These are phyloP conservation scores for Platyscapa corneri DNA, from an alignment of 1,140 invertebrate species.

Conservation along the genomic window DNA sequence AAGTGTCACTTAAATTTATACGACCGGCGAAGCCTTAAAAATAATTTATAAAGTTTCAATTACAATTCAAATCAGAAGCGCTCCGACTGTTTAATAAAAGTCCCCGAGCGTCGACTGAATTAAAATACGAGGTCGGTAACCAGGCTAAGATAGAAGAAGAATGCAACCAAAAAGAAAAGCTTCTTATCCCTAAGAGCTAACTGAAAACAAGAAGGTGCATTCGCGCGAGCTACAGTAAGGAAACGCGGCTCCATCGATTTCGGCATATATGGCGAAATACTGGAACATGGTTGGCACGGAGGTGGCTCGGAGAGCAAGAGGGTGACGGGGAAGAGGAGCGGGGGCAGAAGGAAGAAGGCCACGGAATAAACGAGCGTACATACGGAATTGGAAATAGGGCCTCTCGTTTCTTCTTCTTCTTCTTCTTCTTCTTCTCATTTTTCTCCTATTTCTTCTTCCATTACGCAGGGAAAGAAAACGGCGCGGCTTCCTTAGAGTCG, in stretches of 20 bases:
- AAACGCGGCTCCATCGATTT: conserved; percentile 7
- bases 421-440: background rate
- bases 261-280: conserved; percentile 11
- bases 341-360: background rate
- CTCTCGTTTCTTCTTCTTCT: background rate
- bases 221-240: background rate
- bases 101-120: background rate
- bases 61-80: too few species aligned
- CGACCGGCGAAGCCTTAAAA: too few species aligned
- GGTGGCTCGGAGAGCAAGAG: background rate
- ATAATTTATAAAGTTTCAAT: too few species aligned
- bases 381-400: background rate
- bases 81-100: background rate
- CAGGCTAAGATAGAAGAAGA: background rate
- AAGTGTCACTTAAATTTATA: too few species aligned
- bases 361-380: background rate
- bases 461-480: conserved; percentile 53
- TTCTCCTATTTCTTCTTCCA: conserved; percentile 2
- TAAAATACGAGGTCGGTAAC: conserved; percentile 5
- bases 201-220: background rate
- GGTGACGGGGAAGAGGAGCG: background rate
- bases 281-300: background rate
- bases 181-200: background rate
- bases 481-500: conserved; percentile 10
- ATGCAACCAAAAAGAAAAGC: conserved; percentile 43